Base-by-base conservation (phyloP, 1,140 invertebrate genomes). In the Rhagoletis pomonella region DNA sequence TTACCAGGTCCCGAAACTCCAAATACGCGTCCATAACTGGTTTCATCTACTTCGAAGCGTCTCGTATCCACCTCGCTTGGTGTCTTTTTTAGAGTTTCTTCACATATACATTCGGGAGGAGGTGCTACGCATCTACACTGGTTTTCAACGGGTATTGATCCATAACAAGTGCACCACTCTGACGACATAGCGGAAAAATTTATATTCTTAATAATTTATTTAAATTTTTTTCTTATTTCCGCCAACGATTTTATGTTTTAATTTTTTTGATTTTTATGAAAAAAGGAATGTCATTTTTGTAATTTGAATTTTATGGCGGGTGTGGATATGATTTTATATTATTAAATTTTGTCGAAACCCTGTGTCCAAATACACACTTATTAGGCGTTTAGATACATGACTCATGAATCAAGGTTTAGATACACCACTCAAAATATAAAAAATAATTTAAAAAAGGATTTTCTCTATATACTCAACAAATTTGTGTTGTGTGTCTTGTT, bases 1-100 rank as follows among this genome's bases (percentile, higher is more conserved):
- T 85, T 59, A 85, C 81, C 81, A 19, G 81, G 81, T 29, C 81
- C 81, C 17, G 81, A 85, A 55, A 85, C 81, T 1, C 50, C 81
- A 85, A 58, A 85, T 14, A 85, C 81, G 5, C 81, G 81, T 1
- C 81, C 81, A 17, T 73, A 73, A 9, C 2, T 73, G 4, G 5
- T 4, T 44, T 73, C 67, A 42, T 73, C 67, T 44, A 73, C 2
- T 7, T n/a, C 42, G 14, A 7, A 3, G 2, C 67, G 67, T 4
- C 42, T 29, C 42, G 42, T 44, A 0, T 14, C 29, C 44, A n/a
- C 81, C 7, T 29, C 19, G 39, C 19, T 5, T 0, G 81, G n/a
- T 14, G 19, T 3, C 5, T 55, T 29, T 29, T 29, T 39, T 12
- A 14, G n/a, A 1, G 81, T n/a, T 42, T n/a, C 10, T 29, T 3